A percentile compares a stretch with the other conserved stretches of the same genome.
phyloP scores from a whole-genome alignment of 2,113 vertebrate genomes.

The Ramphastos sulfuratus region DNA sequence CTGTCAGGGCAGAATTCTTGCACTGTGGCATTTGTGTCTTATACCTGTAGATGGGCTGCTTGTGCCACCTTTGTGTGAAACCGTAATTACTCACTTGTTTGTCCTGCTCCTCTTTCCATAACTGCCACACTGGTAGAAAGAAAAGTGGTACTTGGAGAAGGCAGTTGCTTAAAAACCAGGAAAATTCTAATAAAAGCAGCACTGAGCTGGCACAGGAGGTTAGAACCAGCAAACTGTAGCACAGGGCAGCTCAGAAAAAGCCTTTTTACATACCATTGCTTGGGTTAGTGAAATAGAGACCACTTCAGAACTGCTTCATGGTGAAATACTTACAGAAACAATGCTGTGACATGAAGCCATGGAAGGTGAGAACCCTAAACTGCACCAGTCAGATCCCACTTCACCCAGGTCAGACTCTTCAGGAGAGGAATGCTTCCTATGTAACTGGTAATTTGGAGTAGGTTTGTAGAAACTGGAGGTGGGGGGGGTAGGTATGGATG shows the following conservation, averaged over 20 bases:
- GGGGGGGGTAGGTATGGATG: neutral
- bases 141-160: neutral
- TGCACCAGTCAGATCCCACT: neutral
- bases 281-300: neutral
- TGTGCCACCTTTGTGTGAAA: neutral
- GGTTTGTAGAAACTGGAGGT: neutral
- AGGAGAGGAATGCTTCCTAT: neutral
- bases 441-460: neutral
- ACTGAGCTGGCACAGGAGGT: neutral
- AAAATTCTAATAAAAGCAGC: neutral
- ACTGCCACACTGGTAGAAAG: neutral
- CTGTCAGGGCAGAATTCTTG: neutral
- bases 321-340: neutral
- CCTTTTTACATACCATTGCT: neutral
- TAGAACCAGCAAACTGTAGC: neutral
- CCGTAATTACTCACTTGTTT: slow-evolving; percentile 13
- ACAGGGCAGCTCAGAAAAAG: neutral
- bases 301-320: neutral
- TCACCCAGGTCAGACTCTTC: neutral
- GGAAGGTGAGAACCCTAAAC: neutral
- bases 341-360: neutral
- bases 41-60: neutral
- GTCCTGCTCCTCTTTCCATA: neutral
- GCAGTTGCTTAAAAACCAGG: neutral
- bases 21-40: neutral